These are phyloP conservation scores for Drosophila obscura DNA, from an alignment of 1,140 invertebrate genomes.

Conservation along the genomic window DNA sequence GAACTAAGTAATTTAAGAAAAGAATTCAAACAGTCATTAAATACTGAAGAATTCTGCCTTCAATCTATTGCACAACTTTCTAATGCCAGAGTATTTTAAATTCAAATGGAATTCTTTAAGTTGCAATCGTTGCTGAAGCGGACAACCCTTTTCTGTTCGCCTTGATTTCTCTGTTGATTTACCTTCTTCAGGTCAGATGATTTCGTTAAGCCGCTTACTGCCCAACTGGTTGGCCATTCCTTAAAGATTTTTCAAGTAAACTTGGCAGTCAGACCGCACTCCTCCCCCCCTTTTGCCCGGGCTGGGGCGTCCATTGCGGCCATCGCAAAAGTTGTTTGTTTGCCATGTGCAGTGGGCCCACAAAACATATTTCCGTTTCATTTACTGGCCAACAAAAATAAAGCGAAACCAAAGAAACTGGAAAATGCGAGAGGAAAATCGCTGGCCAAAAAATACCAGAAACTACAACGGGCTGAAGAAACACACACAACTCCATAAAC, in stretches of 20 bases:
- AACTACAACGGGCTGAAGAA: slow-evolving; percentile 22
- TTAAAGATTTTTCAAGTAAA: slow-evolving; percentile 45
- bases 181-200: slow-evolving; percentile 34
- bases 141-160: too few species aligned
- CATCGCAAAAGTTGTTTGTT: slow-evolving; percentile 27
- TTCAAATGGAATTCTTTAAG: too few species aligned
- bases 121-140: too few species aligned
- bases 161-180: slow-evolving; percentile 16
- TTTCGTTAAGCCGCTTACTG: slow-evolving; percentile 45
- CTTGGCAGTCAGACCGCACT: slow-evolving; percentile 25
- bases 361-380: slow-evolving; percentile 82
- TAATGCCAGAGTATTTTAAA: too few species aligned
- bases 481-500: slow-evolving; percentile 69
- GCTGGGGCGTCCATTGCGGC: slow-evolving; percentile 15
- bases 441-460: slow-evolving; percentile 64
- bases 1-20: too few species aligned
- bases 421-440: slow-evolving; percentile 52
- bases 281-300: slow-evolving; percentile 20
- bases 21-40: too few species aligned
- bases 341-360: slow-evolving; percentile 65
- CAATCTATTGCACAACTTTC: too few species aligned
- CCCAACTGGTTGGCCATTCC: slow-evolving; percentile 31
- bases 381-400: slow-evolving; percentile 70
- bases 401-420: slow-evolving; percentile 7
- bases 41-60: too few species aligned